A percentile compares a stretch with the other conserved stretches of the same genome.
Conservation (phyloP, 2,797 vertebrate species). For the Falco peregrinus region DNA sequence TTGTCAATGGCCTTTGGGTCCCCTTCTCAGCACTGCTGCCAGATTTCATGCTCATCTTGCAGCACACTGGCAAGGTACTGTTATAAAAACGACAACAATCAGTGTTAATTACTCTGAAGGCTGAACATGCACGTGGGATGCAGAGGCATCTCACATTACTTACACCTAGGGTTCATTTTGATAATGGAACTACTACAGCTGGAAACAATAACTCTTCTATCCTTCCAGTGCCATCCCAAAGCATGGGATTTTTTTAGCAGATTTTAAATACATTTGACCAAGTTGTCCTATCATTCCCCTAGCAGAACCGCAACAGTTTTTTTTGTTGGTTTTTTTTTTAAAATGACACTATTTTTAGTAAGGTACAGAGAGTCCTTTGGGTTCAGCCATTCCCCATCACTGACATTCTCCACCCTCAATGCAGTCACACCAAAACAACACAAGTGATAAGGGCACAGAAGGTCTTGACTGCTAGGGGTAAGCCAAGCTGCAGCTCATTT, state of each 20-base stretch:
- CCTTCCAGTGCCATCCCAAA: not conserved
- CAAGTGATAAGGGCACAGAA: not conserved
- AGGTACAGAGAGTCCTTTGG: not conserved
- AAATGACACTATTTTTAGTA: slow-evolving; percentile 10
- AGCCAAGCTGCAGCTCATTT: not conserved
- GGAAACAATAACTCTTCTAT: not conserved
- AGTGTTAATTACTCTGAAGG: not conserved
- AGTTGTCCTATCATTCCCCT: not conserved
- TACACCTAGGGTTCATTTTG: not conserved
- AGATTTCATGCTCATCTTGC: not conserved
- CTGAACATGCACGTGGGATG: not conserved
- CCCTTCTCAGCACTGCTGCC: not conserved
- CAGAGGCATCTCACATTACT: not conserved
- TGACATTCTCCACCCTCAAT: not conserved
- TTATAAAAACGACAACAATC: not conserved
- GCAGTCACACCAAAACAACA: not conserved
- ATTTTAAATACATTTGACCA: not conserved
- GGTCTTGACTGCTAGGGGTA: not conserved
- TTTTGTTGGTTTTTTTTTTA: not conserved
- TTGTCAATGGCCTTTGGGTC: not conserved
- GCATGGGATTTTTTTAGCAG: not conserved
- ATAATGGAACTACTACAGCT: not conserved
- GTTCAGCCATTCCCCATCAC: not conserved
- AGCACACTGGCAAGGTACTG: not conserved
- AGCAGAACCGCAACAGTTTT: not conserved